Evolutionary conservation across 2,888 invertebrate genomes (phyloP).

Genomic region (Drosophila pseudotalamancana): DNA sequence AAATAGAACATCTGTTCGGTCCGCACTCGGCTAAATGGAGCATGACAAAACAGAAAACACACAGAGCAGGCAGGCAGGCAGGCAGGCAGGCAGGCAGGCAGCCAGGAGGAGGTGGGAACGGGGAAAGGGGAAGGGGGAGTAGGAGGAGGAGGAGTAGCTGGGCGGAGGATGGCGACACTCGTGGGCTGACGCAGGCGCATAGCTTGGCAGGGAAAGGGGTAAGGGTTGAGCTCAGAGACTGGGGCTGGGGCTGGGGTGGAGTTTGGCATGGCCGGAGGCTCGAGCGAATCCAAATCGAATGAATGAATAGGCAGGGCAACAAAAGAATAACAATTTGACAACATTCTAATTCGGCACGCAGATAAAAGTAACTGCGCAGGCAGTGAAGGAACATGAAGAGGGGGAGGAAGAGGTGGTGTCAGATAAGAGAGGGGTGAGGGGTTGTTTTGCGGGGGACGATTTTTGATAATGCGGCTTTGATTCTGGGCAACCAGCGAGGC

Average conservation of each 20-base stretch:
- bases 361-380: constrained; percentile 76
- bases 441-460: constrained; percentile 22
- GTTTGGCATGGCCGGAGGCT: constrained; percentile 2
- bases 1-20: constrained; percentile 85
- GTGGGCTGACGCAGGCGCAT: constrained; percentile 66
- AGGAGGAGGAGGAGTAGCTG: no score
- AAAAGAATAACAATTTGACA: constrained; percentile 84
- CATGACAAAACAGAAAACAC: constrained; percentile 84
- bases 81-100: constrained; percentile 5
- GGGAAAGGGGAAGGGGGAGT: no score
- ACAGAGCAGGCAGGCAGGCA: constrained; percentile 42
- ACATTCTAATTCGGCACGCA: constrained; percentile 83
- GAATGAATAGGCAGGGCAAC: constrained; percentile 78
- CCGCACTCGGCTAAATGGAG: constrained; percentile 84
- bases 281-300: constrained; percentile 76
- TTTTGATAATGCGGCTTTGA: constrained; percentile 63
- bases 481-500: constrained; percentile 68
- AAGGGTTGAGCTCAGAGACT: constrained; percentile 28
- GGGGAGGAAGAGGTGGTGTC: background rate
- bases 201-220: constrained; percentile 58
- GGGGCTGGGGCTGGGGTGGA: constrained; percentile 8
- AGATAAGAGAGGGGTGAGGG: background rate
- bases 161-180: constrained; percentile 27
- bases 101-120: constrained; percentile 6
- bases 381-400: background rate